Percentiles rank a stretch among this genome's conserved stretches.
phyloP scores from a whole-genome alignment of 2,113 vertebrate species.

The Geothlypis trichas region DNA sequence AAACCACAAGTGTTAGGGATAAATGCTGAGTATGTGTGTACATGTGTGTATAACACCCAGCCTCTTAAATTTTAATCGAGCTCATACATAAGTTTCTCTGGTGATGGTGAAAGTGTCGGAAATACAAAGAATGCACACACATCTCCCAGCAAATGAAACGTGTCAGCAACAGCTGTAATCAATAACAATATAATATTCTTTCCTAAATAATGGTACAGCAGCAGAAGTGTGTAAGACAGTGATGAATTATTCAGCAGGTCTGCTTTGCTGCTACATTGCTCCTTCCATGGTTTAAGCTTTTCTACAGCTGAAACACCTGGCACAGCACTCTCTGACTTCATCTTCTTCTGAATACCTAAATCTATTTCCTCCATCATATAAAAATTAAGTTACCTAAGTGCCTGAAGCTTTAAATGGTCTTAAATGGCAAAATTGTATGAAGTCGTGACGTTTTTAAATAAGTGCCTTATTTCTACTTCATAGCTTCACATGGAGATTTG shows the following conservation, averaged over 20 bases:
- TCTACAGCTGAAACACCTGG: constrained; percentile 64
- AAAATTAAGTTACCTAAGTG: constrained; percentile 49
- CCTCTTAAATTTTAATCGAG: constrained; percentile 53
- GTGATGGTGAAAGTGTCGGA: constrained; percentile 18
- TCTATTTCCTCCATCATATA: background rate
- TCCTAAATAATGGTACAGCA: constrained; percentile 74
- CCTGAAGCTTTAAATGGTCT: constrained; percentile 1
- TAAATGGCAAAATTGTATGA: background rate
- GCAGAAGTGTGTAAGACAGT: constrained; percentile 57
- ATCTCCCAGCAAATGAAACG: constrained; percentile 76
- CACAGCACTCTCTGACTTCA: constrained; percentile 50
- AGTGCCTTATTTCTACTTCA: background rate
- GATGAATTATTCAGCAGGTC: constrained; percentile 77
- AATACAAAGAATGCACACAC: constrained; percentile 60
- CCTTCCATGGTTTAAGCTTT: constrained; percentile 55
- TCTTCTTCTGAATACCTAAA: constrained; percentile 45
- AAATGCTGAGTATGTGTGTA: background rate
- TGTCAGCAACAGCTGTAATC: constrained; percentile 76
- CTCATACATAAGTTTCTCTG: constrained; percentile 31
- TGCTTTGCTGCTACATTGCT: constrained; percentile 53
- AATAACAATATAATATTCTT: constrained; percentile 79
- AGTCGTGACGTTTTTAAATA: background rate
- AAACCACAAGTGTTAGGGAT: background rate
- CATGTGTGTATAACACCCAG: background rate
- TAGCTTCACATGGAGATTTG: background rate